Evolutionary conservation across 2,797 vertebrate genomes (phyloP).

Genomic region (Myotis pilosus): DNA sequence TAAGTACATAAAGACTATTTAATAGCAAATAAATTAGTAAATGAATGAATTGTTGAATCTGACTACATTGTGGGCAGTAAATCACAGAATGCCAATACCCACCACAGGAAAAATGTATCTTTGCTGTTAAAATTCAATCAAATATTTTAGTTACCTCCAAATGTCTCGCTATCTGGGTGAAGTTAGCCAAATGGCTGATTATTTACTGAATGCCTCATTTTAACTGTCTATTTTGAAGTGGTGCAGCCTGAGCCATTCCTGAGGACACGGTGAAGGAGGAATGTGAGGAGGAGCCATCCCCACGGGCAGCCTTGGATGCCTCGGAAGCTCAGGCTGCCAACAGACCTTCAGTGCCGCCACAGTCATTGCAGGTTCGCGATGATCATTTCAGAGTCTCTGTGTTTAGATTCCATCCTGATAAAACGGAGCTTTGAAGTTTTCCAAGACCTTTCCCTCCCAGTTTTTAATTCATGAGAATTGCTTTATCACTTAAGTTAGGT

Average conservation of each 20-base stretch:
- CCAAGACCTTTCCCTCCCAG: slow-evolving; percentile 44
- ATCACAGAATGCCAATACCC: background rate
- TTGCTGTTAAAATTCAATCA: background rate
- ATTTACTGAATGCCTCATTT: slow-evolving; percentile 26
- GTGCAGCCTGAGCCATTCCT: background rate
- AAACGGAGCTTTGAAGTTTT: slow-evolving; percentile 40
- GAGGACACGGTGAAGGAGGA: background rate
- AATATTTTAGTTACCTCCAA: slow-evolving; percentile 16
- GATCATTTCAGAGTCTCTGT: background rate
- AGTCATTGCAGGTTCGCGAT: background rate
- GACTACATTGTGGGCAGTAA: background rate
- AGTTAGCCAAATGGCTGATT: background rate
- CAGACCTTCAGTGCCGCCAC: background rate
- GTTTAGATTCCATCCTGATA: slow-evolving; percentile 13
- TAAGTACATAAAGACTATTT: background rate
- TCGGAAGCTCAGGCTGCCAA: background rate
- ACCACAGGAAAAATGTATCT: background rate
- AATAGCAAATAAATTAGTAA: background rate
- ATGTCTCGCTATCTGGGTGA: background rate
- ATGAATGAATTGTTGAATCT: background rate
- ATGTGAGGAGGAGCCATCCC: fast-evolving
- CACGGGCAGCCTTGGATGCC: background rate
- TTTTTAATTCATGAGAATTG: slow-evolving; percentile 54
- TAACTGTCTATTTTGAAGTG: background rate
- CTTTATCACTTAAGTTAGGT: slow-evolving; percentile 61